phyloP scores from a whole-genome alignment of 2,888 invertebrate genomes.

The Pomacea canaliculata region DNA sequence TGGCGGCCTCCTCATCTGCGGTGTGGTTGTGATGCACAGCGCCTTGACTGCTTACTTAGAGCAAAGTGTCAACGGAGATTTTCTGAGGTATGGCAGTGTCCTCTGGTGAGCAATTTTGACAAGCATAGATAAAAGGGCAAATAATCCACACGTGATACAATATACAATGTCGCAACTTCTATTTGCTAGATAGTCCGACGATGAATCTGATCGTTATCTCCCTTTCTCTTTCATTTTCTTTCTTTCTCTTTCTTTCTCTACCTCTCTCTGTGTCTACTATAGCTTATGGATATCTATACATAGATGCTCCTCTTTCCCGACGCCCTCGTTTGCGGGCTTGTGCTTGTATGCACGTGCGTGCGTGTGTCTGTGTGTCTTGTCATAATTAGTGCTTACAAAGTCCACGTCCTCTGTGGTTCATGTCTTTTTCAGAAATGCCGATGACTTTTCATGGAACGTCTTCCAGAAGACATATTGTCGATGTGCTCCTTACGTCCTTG shows the following conservation, averaged over 20 bases:
- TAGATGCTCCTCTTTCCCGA: not conserved
- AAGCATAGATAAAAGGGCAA: not conserved
- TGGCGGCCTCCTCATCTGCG: not conserved
- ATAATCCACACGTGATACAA: not conserved
- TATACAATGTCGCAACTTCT: no score
- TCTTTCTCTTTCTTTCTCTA: not conserved
- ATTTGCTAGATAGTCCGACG: no score
- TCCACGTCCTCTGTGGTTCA: no score
- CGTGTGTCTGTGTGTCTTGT: not conserved
- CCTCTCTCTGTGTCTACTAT: not conserved
- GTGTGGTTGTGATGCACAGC: constrained; percentile 7
- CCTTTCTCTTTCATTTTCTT: no score
- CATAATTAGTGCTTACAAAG: no score
- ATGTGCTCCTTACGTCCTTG: constrained; percentile 14
- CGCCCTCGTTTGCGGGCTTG: not conserved
- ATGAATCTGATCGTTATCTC: no score
- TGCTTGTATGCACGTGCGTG: not conserved
- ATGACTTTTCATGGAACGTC: constrained; percentile 10
- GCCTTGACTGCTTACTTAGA: constrained; percentile 13
- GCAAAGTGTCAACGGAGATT: constrained; percentile 17
- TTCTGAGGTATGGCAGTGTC: not conserved
- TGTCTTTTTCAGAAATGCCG: not conserved
- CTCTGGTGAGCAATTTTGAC: not conserved
- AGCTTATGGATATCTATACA: not conserved
- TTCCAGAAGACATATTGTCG: constrained; percentile 20